A percentile compares a stretch with the other conserved stretches of the same genome.
These are phyloP conservation scores for Microctenopoma stevenorrisi DNA, from an alignment of 2,797 vertebrate genomes.

Conservation along the genomic window DNA sequence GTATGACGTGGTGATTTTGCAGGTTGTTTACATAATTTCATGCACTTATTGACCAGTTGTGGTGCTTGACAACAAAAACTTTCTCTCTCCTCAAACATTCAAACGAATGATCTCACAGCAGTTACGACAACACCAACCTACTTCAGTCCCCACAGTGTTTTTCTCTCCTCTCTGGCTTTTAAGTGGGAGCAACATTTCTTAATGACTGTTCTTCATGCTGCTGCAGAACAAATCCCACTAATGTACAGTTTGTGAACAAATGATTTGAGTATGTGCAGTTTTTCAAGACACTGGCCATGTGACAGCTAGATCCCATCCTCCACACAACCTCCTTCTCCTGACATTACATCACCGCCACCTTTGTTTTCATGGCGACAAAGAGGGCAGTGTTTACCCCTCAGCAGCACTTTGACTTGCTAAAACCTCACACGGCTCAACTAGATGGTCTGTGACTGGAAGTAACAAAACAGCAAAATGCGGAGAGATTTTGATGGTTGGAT, in stretches of 20 bases:
- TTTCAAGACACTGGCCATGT: constrained; percentile 34
- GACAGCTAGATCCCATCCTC: constrained; percentile 50
- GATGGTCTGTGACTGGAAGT: constrained; percentile 24
- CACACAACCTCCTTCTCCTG: constrained; percentile 38
- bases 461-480: constrained; percentile 1
- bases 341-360: constrained; percentile 75
- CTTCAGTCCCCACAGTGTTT: neutral
- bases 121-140: constrained; percentile 11
- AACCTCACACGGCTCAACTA: constrained; percentile 30
- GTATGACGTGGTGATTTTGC: neutral
- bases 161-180: constrained; percentile 13
- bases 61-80: too few species aligned
- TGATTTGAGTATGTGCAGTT: constrained; percentile 1
- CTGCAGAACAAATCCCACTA: constrained; percentile 26
- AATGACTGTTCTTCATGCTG: constrained; percentile 21
- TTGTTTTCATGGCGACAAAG: constrained; percentile 80
- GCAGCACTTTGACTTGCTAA: constrained; percentile 57
- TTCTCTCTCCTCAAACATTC: neutral
- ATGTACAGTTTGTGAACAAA: constrained; percentile 15
- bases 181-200: constrained; percentile 48
- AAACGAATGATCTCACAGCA: constrained; percentile 23
- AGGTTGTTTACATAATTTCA: neutral
- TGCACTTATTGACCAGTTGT: neutral
- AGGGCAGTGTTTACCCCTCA: constrained; percentile 72
- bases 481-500: neutral